Percentiles rank a stretch among this genome's conserved stretches.
These are phyloP conservation scores for Conus canariensis DNA, from an alignment of 2,888 invertebrate genomes.

Conservation along the genomic window DNA sequence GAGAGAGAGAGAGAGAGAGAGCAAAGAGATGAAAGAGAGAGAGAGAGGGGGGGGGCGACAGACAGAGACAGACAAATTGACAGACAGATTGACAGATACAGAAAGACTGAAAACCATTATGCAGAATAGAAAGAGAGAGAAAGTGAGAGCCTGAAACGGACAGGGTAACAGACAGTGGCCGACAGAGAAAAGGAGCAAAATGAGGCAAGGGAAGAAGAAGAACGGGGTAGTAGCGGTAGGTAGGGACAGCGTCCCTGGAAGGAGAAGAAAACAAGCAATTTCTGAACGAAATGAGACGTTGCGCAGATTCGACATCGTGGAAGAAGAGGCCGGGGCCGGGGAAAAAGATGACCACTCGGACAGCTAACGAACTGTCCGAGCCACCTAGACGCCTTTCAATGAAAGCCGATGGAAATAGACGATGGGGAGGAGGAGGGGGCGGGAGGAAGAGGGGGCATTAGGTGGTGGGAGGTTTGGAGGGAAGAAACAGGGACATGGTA, in stretches of 20 bases:
- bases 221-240: neutral
- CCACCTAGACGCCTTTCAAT: conserved; percentile 7
- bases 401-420: neutral
- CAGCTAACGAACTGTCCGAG: conserved; percentile 10
- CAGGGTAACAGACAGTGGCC: neutral
- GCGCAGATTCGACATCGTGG: neutral
- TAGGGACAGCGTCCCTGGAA: no score
- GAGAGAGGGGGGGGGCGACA: neutral
- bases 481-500: no score
- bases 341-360: conserved; percentile 4
- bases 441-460: no score
- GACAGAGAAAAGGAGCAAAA: neutral
- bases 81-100: no score
- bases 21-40: neutral
- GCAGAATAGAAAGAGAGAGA: neutral
- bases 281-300: neutral
- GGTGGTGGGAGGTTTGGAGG: neutral
- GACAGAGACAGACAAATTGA: no score
- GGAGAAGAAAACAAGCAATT: neutral
- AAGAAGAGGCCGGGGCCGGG: neutral
- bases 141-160: neutral
- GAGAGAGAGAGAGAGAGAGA: conserved; percentile 12
- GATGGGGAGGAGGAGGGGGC: neutral
- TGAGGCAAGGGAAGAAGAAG: neutral
- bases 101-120: no score